phyloP scores from a whole-genome alignment of 2,113 vertebrate genomes.

The Sinocyclocheilus anophthalmus region DNA sequence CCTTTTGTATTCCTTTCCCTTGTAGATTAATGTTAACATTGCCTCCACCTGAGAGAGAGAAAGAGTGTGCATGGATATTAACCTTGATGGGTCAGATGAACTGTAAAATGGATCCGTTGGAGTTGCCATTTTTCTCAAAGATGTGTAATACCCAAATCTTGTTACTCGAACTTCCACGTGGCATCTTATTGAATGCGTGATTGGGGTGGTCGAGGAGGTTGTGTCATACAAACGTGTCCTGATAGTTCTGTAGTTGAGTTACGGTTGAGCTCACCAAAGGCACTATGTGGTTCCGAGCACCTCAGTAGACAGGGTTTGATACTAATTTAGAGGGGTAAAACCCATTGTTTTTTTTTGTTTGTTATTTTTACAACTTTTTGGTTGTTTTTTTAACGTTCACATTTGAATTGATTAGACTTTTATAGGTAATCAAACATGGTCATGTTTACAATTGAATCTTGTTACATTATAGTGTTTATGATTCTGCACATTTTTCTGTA shows the following conservation, averaged over 20 bases:
- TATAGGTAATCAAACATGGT: neutral
- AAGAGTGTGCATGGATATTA: neutral
- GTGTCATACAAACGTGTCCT: too few species aligned
- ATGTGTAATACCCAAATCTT: constrained; percentile 10
- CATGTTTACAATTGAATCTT: constrained; percentile 1
- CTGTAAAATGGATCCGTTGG: neutral
- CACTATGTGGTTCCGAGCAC: too few species aligned
- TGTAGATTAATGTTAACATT: neutral
- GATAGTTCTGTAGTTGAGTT: too few species aligned
- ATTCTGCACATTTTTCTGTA: neutral
- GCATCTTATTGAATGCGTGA: neutral
- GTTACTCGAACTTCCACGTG: constrained; percentile 12
- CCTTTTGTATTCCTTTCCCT: constrained; percentile 14
- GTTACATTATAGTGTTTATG: constrained; percentile 18
- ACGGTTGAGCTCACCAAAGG: too few species aligned
- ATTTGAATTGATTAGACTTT: neutral
- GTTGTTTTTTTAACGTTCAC: too few species aligned
- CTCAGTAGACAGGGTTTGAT: too few species aligned
- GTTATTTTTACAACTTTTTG: too few species aligned
- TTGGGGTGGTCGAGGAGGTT: too few species aligned
- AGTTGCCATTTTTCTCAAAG: constrained; percentile 12
- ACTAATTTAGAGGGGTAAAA: too few species aligned
- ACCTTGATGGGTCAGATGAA: constrained; percentile 6
- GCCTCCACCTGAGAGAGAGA: neutral
- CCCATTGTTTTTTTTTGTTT: too few species aligned